Evolutionary conservation across 2,113 vertebrate species (phyloP).

Genomic region (Rissa tridactyla): DNA sequence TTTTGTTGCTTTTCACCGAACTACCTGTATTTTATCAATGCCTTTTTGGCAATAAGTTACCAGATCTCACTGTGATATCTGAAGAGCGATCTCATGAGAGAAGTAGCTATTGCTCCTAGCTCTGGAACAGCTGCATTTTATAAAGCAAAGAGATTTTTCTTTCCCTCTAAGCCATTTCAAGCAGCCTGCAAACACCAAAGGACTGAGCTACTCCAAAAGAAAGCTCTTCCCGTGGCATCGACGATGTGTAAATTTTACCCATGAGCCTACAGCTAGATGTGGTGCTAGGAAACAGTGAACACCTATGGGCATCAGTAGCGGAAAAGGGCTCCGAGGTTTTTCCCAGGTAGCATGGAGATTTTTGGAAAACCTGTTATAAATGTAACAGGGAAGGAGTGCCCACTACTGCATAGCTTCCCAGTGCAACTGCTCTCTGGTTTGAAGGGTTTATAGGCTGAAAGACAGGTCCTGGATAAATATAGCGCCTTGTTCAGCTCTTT

Average conservation of each 20-base stretch:
- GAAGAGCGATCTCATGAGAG: background rate
- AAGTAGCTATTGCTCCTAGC: background rate
- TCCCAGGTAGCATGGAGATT: background rate
- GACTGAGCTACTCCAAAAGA: background rate
- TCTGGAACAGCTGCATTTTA: background rate
- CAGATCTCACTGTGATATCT: background rate
- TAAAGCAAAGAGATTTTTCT: background rate
- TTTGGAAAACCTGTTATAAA: background rate
- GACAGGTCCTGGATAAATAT: background rate
- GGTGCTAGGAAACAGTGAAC: background rate
- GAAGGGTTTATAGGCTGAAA: background rate
- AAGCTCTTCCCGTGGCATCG: rapidly evolving
- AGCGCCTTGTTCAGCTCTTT: background rate
- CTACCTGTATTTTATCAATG: background rate
- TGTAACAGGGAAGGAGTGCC: rapidly evolving
- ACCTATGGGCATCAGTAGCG: background rate
- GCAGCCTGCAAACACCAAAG: background rate
- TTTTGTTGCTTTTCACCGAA: background rate
- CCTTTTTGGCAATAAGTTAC: background rate
- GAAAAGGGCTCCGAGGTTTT: background rate
- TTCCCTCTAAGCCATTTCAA: background rate
- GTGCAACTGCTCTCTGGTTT: background rate
- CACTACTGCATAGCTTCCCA: background rate
- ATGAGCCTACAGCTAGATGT: background rate
- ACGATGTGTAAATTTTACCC: background rate